These are phyloP conservation scores for Falco berigora DNA, from an alignment of 2,797 vertebrate species.

Conservation along the genomic window DNA sequence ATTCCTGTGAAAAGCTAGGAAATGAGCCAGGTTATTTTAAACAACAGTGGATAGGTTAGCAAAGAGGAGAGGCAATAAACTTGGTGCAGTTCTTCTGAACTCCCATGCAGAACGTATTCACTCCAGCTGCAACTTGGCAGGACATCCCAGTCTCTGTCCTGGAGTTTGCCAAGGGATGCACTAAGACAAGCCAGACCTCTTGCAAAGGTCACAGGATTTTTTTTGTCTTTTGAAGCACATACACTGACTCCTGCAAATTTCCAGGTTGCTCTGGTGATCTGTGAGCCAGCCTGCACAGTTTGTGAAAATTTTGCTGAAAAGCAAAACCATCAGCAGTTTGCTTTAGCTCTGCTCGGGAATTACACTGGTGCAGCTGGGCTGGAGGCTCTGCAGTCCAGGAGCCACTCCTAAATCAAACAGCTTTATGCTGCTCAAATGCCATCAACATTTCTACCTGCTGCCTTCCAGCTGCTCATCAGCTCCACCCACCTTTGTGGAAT, in stretches of 20 bases:
- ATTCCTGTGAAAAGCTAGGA: background rate
- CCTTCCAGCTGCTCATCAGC: background rate
- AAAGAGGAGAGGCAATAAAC: background rate
- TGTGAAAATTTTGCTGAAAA: background rate
- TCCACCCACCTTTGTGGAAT: background rate
- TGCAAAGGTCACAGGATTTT: background rate
- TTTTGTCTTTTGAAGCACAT: background rate
- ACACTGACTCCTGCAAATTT: background rate
- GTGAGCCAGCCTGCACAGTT: background rate
- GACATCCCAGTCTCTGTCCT: background rate
- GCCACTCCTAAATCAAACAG: conserved; percentile 42
- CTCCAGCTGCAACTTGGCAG: background rate
- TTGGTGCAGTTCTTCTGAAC: background rate
- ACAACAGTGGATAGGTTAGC: background rate
- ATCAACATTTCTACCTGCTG: background rate
- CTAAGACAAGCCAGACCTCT: background rate
- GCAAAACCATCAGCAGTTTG: background rate
- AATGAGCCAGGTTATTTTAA: background rate
- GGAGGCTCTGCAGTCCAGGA: background rate
- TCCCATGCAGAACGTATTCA: background rate
- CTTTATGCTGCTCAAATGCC: background rate
- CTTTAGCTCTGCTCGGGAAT: background rate
- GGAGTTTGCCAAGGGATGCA: background rate
- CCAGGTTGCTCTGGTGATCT: background rate
- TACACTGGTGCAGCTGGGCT: background rate